Percentiles rank a stretch among this genome's conserved stretches.
Conservation (phyloP, 1,140 invertebrate species). For the Drosophila mayri region DNA sequence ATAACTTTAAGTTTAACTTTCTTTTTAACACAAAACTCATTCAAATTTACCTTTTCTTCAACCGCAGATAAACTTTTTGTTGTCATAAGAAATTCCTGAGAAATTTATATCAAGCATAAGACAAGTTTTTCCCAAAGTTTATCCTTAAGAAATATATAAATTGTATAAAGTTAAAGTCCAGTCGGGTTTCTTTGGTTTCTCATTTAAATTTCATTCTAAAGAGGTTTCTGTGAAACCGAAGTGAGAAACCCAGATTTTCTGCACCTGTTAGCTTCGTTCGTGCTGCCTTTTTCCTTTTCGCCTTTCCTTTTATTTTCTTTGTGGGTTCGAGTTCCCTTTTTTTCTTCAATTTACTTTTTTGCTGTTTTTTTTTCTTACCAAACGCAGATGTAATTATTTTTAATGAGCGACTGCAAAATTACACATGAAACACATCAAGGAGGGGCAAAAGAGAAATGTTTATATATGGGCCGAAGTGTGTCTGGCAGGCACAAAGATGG, state of each 20-base stretch:
- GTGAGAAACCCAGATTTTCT: constrained; percentile 47
- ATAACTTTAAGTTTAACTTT: neutral
- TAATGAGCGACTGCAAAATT: constrained; percentile 82
- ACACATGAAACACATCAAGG: constrained; percentile 70
- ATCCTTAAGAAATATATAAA: neutral
- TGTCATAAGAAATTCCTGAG: neutral
- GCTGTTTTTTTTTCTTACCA: constrained; percentile 50
- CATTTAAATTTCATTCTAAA: constrained; percentile 25
- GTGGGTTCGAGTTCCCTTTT: constrained; percentile 16
- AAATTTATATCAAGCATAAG: neutral
- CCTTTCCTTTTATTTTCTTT: constrained; percentile 44
- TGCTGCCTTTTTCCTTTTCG: constrained; percentile 58
- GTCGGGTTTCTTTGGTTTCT: neutral
- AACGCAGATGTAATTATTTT: constrained; percentile 82
- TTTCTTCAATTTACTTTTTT: constrained; percentile 15
- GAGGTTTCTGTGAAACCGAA: constrained; percentile 17
- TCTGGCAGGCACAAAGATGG: constrained; percentile 28
- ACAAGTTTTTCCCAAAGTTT: neutral
- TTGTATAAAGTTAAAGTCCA: constrained; percentile 6
- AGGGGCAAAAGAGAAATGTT: constrained; percentile 19
- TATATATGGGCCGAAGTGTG: constrained; percentile 65
- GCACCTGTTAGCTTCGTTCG: constrained; percentile 55
- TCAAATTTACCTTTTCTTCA: neutral
- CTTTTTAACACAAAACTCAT: neutral
- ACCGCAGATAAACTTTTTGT: neutral